phyloP scores from a whole-genome alignment of 1,140 invertebrate species.

The Carcinoscorpius rotundicauda region DNA sequence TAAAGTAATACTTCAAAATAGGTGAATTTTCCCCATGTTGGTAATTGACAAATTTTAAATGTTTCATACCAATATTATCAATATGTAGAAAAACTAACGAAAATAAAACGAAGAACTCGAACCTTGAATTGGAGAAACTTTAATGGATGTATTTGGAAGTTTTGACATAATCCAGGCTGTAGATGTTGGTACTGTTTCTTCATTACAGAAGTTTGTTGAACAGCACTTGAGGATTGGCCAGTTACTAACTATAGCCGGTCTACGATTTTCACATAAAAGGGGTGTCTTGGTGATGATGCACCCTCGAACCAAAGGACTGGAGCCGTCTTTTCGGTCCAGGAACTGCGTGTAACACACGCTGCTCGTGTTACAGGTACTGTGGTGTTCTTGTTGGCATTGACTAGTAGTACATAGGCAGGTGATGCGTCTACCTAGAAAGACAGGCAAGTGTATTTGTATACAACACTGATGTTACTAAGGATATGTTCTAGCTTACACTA shows the following conservation, averaged over 20 bases:
- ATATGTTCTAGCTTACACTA: too few species aligned
- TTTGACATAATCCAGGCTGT: neutral
- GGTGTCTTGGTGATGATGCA: slow-evolving; percentile 23
- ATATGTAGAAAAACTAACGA: too few species aligned
- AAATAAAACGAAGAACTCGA: too few species aligned
- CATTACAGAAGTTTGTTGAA: slow-evolving; percentile 31
- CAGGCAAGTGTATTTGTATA: too few species aligned
- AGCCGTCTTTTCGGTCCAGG: slow-evolving; percentile 25
- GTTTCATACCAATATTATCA: too few species aligned
- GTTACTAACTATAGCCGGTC: slow-evolving; percentile 16
- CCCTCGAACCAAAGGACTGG: slow-evolving; percentile 25
- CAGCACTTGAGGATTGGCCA: slow-evolving; percentile 31
- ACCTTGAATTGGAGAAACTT: too few species aligned
- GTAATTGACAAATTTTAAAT: too few species aligned
- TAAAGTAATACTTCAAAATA: too few species aligned
- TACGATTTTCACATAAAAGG: slow-evolving; percentile 21
- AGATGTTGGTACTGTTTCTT: slow-evolving; percentile 6
- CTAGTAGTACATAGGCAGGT: slow-evolving; percentile 25
- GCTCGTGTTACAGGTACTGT: slow-evolving; percentile 23
- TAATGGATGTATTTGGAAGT: too few species aligned
- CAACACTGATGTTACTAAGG: too few species aligned
- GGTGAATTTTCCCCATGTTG: too few species aligned
- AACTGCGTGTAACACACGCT: slow-evolving; percentile 27
- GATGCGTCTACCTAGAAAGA: slow-evolving; percentile 16
- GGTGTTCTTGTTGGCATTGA: slow-evolving; percentile 19